These are phyloP conservation scores for Lithophane socia DNA, from an alignment of 2,888 invertebrate species.

Conservation along the genomic window DNA sequence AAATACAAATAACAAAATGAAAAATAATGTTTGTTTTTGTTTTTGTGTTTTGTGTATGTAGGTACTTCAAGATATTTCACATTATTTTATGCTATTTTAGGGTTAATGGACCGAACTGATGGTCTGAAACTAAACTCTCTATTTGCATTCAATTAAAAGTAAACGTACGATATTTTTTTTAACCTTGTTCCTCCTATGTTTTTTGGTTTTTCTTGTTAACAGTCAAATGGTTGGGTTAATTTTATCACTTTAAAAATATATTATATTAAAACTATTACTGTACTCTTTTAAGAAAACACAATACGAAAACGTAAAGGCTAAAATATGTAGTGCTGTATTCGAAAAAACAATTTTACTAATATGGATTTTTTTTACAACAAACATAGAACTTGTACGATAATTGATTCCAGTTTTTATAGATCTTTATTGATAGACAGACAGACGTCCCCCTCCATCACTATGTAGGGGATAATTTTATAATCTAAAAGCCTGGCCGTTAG, in stretches of 20 bases:
- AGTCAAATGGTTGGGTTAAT: not conserved
- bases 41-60: too few species aligned
- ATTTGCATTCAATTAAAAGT: not conserved
- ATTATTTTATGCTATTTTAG: not conserved
- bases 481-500: conserved; percentile 77
- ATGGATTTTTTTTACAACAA: too few species aligned
- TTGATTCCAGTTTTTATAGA: conserved; percentile 9
- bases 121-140: too few species aligned
- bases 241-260: not conserved
- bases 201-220: not conserved
- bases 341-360: too few species aligned
- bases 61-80: not conserved
- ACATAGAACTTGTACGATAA: not conserved
- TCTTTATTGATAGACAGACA: conserved; percentile 39
- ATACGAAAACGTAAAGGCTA: too few species aligned
- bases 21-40: too few species aligned
- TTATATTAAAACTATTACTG: not conserved
- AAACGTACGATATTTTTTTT: not conserved
- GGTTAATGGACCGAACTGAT: not conserved
- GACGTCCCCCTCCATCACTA: conserved; percentile 53
- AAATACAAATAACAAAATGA: too few species aligned
- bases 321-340: too few species aligned
- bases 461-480: conserved; percentile 79
- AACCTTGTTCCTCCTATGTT: not conserved
- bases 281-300: too few species aligned